Evolutionary conservation across 2,888 invertebrate species (phyloP), one percentile per base, ranked within the genome.

Genomic region (Papilio demoleus): DNA sequence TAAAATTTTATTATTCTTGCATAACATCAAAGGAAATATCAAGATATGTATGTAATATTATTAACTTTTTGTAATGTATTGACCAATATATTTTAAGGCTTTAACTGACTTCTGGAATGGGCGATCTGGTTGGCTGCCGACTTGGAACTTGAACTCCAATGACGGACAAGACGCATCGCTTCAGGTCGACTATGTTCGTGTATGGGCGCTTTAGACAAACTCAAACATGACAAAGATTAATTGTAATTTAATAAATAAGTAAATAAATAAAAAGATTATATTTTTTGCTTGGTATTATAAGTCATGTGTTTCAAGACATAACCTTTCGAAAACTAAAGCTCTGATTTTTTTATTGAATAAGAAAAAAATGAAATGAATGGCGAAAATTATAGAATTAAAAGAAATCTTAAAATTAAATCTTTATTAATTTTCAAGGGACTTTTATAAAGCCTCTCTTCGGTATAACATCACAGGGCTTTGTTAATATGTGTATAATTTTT

Each of bases 161-260:
- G 86, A 88, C 22, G 91, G 91, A 45, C 93, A 93, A 70, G 93
- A 94, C 71, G 93, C 94, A 0, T 94, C 95, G 2, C 81, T 96
- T 34, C 93, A 95, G 80, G 93, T 96, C 12, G 95, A 96, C 85
- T 95, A 95, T 77, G 93, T 96, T 67, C 90, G 93, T 72, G 92
- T 96, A 22, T 95, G 94, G 94, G 94, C 94, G 50, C 79, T 94
- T 70, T 94, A 93, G 24, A 53, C 59, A 0, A 22, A 9, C 9
- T 19, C 19, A 19, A 17, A 45, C 1, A 45, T 17, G 19, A 45
- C 42, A 40, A 40, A 40, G 40, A n/a, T 40, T n/a, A n/a, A 17
- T 8, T 40, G 40, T 17, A 40, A 40, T 14, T 3, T 40, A 5
- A 12, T 14, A 12, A 14, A n/a, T 40, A 4, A 40, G 12, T 40